Percentiles rank a stretch among this genome's conserved stretches.
phyloP scores from a whole-genome alignment of 2,888 invertebrate species.

The Lampropteryx suffumata region DNA sequence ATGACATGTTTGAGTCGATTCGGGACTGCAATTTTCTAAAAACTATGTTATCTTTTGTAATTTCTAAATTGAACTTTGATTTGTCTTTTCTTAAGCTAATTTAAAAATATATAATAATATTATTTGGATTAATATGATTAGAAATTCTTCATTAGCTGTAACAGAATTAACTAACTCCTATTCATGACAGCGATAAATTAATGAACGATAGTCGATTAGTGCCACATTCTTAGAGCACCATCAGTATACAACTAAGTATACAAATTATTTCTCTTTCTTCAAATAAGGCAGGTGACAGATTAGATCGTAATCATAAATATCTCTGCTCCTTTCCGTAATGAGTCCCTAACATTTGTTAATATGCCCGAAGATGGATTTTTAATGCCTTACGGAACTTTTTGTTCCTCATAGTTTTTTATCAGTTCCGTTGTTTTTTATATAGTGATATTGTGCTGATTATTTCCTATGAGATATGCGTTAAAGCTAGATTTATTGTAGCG shows the following conservation, averaged over 20 bases:
- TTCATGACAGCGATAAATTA: too few species aligned
- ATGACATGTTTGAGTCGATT: slow-evolving; percentile 5
- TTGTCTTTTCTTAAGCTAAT: too few species aligned
- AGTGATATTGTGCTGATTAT: too few species aligned
- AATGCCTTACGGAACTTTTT: slow-evolving; percentile 57
- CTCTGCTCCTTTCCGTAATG: slow-evolving; percentile 50
- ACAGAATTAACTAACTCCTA: too few species aligned
- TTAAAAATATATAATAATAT: too few species aligned
- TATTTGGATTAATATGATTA: too few species aligned
- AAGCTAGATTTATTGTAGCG: too few species aligned
- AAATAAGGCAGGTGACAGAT: slow-evolving; percentile 31
- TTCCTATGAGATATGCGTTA: too few species aligned
- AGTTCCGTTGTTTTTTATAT: slow-evolving; percentile 23
- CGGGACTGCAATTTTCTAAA: slow-evolving; percentile 1
- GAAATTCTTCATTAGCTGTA: too few species aligned
- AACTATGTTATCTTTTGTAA: background rate
- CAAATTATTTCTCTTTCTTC: slow-evolving; percentile 1
- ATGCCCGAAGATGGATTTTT: slow-evolving; percentile 63
- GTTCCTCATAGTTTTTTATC: slow-evolving; percentile 14
- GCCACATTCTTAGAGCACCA: too few species aligned
- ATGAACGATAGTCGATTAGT: too few species aligned
- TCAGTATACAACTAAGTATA: background rate
- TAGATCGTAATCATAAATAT: slow-evolving; percentile 22
- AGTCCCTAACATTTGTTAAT: slow-evolving; percentile 71
- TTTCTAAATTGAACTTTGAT: background rate